Evolutionary conservation across 1,140 invertebrate species (phyloP).

Genomic region (Drosophila nikananu): DNA sequence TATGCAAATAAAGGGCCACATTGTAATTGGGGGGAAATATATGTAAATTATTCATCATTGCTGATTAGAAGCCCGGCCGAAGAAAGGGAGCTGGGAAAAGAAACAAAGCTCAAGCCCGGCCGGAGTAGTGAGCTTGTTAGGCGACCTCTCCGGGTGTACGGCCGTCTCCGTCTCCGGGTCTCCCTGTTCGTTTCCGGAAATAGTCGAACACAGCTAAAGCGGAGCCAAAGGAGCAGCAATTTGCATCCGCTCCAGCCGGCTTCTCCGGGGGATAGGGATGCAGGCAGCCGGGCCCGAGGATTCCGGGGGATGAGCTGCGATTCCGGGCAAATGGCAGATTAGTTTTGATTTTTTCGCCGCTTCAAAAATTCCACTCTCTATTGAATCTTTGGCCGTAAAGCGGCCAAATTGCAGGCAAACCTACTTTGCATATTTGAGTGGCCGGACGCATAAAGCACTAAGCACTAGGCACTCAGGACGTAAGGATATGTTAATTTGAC

Average conservation of each 20-base stretch:
- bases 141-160: constrained; percentile 56
- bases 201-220: constrained; percentile 60
- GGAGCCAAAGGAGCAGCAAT: constrained; percentile 49
- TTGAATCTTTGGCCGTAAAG: constrained; percentile 78
- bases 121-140: constrained; percentile 67
- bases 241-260: constrained; percentile 54
- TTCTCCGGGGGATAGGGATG: constrained; percentile 2
- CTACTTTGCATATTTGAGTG: constrained; percentile 83
- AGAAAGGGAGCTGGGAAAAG: constrained; percentile 25
- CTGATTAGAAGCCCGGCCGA: constrained; percentile 79
- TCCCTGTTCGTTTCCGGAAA: constrained; percentile 45
- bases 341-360: constrained; percentile 78
- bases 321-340: constrained; percentile 77
- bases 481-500: constrained; percentile 80
- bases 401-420: constrained; percentile 77
- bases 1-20: constrained; percentile 83
- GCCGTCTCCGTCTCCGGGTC: constrained; percentile 45
- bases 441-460: constrained; percentile 59
- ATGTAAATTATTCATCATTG: constrained; percentile 85
- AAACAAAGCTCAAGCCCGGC: constrained; percentile 40
- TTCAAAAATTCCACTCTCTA: constrained; percentile 59
- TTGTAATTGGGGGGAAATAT: constrained; percentile 83
- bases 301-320: constrained; percentile 45
- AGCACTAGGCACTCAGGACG: constrained; percentile 53
- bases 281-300: constrained; percentile 9